phyloP scores from a whole-genome alignment of 2,113 vertebrate species.

The Gorsachius goisagi region DNA sequence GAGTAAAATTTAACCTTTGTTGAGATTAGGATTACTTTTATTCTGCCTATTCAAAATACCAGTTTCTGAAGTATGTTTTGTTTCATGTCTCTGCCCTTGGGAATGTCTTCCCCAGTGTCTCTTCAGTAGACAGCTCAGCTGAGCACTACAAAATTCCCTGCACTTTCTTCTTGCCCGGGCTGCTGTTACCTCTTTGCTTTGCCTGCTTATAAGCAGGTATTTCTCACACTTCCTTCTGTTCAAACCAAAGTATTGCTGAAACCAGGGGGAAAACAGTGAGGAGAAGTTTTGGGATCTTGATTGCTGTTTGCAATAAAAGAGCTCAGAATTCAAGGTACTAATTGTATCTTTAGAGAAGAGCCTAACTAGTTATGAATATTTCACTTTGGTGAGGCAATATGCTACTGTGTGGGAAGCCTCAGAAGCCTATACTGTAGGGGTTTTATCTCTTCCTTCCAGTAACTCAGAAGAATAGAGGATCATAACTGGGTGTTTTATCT shows the following conservation, averaged over 20 bases:
- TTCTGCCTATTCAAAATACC: neutral
- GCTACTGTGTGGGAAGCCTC: neutral
- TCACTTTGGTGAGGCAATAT: neutral
- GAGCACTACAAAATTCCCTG: neutral
- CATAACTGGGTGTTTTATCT: constrained; percentile 21
- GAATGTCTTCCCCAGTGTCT: neutral
- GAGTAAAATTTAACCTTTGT: neutral
- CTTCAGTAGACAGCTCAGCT: neutral
- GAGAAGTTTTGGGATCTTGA: neutral
- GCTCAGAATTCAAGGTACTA: neutral
- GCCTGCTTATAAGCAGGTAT: neutral
- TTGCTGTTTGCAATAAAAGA: neutral
- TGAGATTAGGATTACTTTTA: neutral
- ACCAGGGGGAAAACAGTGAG: neutral
- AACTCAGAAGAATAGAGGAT: constrained; percentile 21
- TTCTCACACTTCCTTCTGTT: neutral
- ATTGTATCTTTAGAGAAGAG: constrained; percentile 3
- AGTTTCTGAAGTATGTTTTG: neutral
- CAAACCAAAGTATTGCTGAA: neutral
- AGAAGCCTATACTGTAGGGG: neutral
- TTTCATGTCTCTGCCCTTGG: neutral
- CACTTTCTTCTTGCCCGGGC: neutral
- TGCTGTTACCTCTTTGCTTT: neutral
- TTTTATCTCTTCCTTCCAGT: constrained; percentile 18
- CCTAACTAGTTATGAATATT: constrained; percentile 15